phyloP scores from a whole-genome alignment of 2,113 vertebrate species.

The Haemorhous mexicanus region DNA sequence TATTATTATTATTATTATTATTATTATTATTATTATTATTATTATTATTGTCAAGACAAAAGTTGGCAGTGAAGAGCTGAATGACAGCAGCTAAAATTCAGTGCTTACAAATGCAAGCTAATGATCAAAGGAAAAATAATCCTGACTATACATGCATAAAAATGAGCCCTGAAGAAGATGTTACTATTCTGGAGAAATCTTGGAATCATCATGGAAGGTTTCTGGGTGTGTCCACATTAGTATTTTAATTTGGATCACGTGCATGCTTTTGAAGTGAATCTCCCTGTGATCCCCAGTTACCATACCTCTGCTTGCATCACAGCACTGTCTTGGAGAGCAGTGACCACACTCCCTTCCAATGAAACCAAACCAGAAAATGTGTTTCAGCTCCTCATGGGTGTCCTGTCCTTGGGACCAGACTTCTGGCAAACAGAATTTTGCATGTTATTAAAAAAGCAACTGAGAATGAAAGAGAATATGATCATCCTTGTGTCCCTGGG shows the following conservation, averaged over 20 bases:
- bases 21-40: background rate
- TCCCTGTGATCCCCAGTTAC: background rate
- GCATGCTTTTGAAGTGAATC: background rate
- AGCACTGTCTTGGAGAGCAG: background rate
- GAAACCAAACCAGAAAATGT: background rate
- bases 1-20: no score
- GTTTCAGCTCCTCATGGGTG: background rate
- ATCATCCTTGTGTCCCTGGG: background rate
- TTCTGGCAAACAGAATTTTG: background rate
- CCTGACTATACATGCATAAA: background rate
- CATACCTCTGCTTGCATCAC: background rate
- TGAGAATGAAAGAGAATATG: background rate
- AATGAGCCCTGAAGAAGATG: background rate
- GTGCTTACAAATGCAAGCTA: slow-evolving; percentile 11
- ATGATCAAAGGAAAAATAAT: slow-evolving; percentile 25
- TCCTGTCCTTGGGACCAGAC: background rate
- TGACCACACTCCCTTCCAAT: background rate
- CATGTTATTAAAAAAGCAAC: background rate
- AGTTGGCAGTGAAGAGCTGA: background rate
- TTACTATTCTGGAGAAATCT: background rate
- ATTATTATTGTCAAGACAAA: background rate
- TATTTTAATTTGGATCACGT: slow-evolving; percentile 21
- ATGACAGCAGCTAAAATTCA: slow-evolving; percentile 5
- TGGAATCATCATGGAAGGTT: background rate
- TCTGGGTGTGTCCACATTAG: background rate